Conservation (phyloP, 2,888 invertebrate species). For the Sinodicranocentrus sp. region DNA sequence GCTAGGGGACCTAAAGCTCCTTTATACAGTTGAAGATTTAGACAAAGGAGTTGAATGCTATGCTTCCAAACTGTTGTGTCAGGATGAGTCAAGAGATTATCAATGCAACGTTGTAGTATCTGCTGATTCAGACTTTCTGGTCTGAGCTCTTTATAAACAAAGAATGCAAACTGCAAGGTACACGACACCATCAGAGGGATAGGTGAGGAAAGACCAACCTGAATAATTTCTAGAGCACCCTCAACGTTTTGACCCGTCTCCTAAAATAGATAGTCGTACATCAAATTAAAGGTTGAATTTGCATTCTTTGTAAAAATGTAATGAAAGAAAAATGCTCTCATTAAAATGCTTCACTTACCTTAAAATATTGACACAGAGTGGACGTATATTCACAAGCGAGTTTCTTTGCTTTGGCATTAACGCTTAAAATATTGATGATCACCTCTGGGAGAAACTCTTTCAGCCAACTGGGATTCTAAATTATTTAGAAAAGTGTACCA, state of each 20-base stretch:
- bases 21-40: constrained; percentile 74
- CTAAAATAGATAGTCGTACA: too few species aligned
- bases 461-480: constrained; percentile 65
- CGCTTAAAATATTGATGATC: constrained; percentile 73
- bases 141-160: constrained; percentile 57
- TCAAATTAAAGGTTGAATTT: not conserved
- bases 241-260: constrained; percentile 41
- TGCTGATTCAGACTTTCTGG: constrained; percentile 59
- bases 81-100: constrained; percentile 39
- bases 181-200: constrained; percentile 69
- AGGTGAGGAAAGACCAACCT: constrained; percentile 68
- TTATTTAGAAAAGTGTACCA: too few species aligned
- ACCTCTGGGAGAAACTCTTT: constrained; percentile 73
- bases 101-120: constrained; percentile 44
- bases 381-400: constrained; percentile 58
- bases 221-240: constrained; percentile 57
- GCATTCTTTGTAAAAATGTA: not conserved
- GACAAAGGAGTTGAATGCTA: constrained; percentile 67
- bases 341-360: too few species aligned
- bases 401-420: constrained; percentile 72
- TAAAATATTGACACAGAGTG: constrained; percentile 52
- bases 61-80: constrained; percentile 67
- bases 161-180: constrained; percentile 70
- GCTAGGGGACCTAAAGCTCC: constrained; percentile 72
- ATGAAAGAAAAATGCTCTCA: too few species aligned